phyloP scores from a whole-genome alignment of 2,888 invertebrate species.

The Oscheius myriophilus region DNA sequence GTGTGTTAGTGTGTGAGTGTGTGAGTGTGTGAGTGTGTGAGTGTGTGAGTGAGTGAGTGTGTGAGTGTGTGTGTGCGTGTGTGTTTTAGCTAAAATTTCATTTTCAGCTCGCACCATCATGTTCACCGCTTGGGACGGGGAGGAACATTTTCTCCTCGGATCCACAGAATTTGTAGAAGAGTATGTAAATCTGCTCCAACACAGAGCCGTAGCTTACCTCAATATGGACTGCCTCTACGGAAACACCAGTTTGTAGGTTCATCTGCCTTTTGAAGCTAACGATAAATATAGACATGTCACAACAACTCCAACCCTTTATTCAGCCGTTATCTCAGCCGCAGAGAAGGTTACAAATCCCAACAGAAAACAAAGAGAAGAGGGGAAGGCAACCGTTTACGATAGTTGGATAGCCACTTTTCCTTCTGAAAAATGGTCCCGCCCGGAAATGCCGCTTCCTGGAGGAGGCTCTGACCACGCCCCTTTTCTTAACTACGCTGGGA shows the following conservation, averaged over 20 bases:
- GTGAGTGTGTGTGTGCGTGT: too few relatives aligned
- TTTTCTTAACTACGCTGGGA: slow-evolving; percentile 72
- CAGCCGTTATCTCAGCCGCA: slow-evolving; percentile 71
- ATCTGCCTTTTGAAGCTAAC: background rate
- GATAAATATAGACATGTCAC: slow-evolving; percentile 47
- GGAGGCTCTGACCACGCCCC: slow-evolving; percentile 74
- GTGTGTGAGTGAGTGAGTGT: too few relatives aligned
- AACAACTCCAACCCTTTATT: slow-evolving; percentile 70
- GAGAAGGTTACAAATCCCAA: slow-evolving; percentile 67
- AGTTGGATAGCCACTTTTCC: slow-evolving; percentile 61
- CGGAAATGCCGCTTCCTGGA: slow-evolving; percentile 66
- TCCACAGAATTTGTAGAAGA: slow-evolving; percentile 75
- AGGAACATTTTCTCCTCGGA: slow-evolving; percentile 73
- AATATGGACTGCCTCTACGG: slow-evolving; percentile 71
- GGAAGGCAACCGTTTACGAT: slow-evolving; percentile 59
- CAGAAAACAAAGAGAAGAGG: slow-evolving; percentile 42
- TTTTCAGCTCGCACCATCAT: slow-evolving; percentile 71
- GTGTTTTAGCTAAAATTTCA: background rate
- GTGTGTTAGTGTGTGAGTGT: too few relatives aligned
- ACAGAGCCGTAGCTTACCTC: slow-evolving; percentile 72
- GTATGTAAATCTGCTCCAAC: slow-evolving; percentile 62
- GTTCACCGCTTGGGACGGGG: slow-evolving; percentile 74
- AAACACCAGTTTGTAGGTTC: slow-evolving; percentile 61
- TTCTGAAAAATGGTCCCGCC: slow-evolving; percentile 34
- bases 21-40: too few relatives aligned